A percentile compares a stretch with the other conserved stretches of the same genome.
Evolutionary conservation across 2,113 vertebrate species (phyloP).

Genomic region (Labeo rohita): DNA sequence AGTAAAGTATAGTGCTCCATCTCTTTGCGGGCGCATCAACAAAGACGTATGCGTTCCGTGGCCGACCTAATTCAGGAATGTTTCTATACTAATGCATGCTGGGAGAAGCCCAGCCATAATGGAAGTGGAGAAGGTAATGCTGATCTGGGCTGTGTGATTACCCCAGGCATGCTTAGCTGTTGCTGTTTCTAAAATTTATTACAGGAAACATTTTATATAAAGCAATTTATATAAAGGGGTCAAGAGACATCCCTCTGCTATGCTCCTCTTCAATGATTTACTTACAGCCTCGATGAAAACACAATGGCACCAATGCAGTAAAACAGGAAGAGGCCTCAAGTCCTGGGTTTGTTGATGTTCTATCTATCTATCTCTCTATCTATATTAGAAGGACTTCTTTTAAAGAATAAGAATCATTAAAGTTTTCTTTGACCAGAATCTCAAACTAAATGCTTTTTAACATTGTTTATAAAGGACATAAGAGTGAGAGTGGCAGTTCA

Average conservation of each 20-base stretch:
- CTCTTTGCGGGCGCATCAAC: conserved; percentile 1
- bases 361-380: too few relatives aligned
- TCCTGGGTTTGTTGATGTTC: too few relatives aligned
- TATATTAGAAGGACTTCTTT: neutral
- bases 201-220: conserved; percentile 21
- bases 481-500: neutral
- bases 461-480: neutral
- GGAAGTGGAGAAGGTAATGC: neutral
- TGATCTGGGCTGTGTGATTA: conserved; percentile 3
- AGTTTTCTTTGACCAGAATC: neutral
- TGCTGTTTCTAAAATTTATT: conserved; percentile 21
- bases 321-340: neutral
- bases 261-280: conserved; percentile 18
- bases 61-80: conserved; percentile 10
- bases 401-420: neutral
- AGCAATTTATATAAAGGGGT: conserved; percentile 23
- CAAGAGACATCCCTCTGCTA: neutral
- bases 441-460: neutral
- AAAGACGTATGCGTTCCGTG: neutral
- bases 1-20: neutral
- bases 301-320: neutral
- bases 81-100: neutral
- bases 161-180: neutral
- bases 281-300: neutral
- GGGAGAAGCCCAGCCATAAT: neutral